A percentile compares a stretch with the other conserved stretches of the same genome.
Evolutionary conservation across 2,113 vertebrate genomes (phyloP).

Genomic region (Scomber colias): DNA sequence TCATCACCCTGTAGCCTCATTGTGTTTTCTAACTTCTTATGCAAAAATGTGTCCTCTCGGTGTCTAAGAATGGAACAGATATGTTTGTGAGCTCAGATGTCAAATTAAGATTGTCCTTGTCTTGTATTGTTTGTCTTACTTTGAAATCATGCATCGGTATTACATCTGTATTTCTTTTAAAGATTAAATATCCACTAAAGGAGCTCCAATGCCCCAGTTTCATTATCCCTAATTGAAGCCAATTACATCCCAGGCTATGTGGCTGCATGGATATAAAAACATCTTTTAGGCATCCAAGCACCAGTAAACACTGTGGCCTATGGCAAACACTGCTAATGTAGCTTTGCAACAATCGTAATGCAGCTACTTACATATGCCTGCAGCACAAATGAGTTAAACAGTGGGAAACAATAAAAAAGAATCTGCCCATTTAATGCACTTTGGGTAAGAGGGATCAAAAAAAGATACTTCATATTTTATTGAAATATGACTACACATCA

Average conservation of each 20-base stretch:
- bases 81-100: neutral
- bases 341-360: conserved; percentile 2
- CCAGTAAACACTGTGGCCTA: neutral
- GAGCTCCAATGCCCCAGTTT: neutral
- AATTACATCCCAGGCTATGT: conserved; percentile 2
- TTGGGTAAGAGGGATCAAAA: neutral
- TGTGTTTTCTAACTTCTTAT: neutral
- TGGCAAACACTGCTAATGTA: neutral
- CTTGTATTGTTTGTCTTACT: neutral
- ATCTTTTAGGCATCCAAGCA: neutral
- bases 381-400: neutral
- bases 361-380: neutral
- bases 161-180: conserved; percentile 14
- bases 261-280: neutral
- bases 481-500: neutral
- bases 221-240: conserved; percentile 25
- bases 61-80: neutral
- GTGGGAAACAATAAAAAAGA: neutral
- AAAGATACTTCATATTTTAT: neutral
- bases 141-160: neutral
- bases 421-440: neutral
- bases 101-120: neutral
- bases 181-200: neutral
- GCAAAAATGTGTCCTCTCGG: neutral
- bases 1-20: conserved; percentile 4